Percentiles rank a stretch among this genome's conserved stretches.
Evolutionary conservation across 2,888 invertebrate genomes (phyloP).

Genomic region (Xanthorhoe designata): DNA sequence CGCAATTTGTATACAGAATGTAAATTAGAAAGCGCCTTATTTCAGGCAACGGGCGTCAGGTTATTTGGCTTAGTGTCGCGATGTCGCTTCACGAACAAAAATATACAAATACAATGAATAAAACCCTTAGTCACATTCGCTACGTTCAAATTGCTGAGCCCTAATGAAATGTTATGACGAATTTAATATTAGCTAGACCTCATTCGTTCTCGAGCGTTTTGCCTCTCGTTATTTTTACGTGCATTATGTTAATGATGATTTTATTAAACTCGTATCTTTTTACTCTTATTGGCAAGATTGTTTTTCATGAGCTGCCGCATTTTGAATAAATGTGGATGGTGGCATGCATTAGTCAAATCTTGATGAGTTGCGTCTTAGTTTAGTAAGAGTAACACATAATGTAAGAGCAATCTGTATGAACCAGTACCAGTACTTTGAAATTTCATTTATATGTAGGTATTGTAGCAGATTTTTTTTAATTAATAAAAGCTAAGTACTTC

Average conservation of each 20-base stretch:
- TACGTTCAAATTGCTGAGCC: constrained; percentile 58
- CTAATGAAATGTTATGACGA: constrained; percentile 62
- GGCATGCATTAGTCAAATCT: background rate
- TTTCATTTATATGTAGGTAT: no score
- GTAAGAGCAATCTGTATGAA: background rate
- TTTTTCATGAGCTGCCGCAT: constrained; percentile 18
- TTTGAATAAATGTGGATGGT: background rate
- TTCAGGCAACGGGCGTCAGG: constrained; percentile 73
- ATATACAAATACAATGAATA: constrained; percentile 63
- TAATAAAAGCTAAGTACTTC: no score
- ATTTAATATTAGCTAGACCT: constrained; percentile 48
- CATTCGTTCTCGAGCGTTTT: constrained; percentile 19
- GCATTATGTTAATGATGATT: constrained; percentile 36
- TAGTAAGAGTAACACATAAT: background rate
- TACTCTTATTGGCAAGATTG: constrained; percentile 22
- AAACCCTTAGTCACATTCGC: constrained; percentile 65
- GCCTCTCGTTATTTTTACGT: constrained; percentile 32
- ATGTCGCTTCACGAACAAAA: constrained; percentile 66
- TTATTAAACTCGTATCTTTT: constrained; percentile 34
- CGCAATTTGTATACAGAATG: constrained; percentile 83
- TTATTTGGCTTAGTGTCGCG: constrained; percentile 77
- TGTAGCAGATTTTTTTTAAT: no score
- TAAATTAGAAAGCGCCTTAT: constrained; percentile 83
- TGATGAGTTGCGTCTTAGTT: background rate
- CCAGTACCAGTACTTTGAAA: no score